phyloP scores from a whole-genome alignment of 1,140 invertebrate species.

The Bombus superbus region DNA sequence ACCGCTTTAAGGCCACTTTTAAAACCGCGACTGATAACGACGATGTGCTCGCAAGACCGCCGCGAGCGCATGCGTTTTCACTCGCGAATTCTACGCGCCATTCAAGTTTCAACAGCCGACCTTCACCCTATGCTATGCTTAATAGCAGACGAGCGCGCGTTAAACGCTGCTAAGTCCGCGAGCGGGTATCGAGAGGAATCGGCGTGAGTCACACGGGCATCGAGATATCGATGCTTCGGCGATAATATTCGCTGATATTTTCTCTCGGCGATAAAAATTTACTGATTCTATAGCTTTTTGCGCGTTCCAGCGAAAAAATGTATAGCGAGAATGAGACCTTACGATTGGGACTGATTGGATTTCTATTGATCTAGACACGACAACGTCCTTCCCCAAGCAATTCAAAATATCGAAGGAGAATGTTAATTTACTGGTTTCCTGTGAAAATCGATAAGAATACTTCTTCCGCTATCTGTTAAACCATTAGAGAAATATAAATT shows the following conservation, averaged over 20 bases:
- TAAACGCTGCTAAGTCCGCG: not conserved
- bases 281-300: too few species aligned
- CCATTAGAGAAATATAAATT: rapidly evolving
- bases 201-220: conserved; percentile 48
- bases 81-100: conserved; percentile 63
- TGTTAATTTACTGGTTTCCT: too few species aligned
- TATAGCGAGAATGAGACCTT: too few species aligned
- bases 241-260: too few species aligned
- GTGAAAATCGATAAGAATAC: too few species aligned
- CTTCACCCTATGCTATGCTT: conserved; percentile 73
- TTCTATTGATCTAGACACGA: too few species aligned
- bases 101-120: conserved; percentile 74
- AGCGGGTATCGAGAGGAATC: not conserved
- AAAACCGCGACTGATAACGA: conserved; percentile 67
- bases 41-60: conserved; percentile 48
- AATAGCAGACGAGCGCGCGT: conserved; percentile 11
- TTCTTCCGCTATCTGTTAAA: not conserved
- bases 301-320: too few species aligned
- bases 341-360: too few species aligned
- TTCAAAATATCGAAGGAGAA: too few species aligned
- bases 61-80: conserved; percentile 17
- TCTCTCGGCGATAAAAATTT: not conserved
- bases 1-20: conserved; percentile 57
- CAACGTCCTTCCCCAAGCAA: too few species aligned
- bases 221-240: not conserved